Evolutionary conservation across 1,140 invertebrate genomes (phyloP).

Genomic region (Pogonognathellus flavescens): DNA sequence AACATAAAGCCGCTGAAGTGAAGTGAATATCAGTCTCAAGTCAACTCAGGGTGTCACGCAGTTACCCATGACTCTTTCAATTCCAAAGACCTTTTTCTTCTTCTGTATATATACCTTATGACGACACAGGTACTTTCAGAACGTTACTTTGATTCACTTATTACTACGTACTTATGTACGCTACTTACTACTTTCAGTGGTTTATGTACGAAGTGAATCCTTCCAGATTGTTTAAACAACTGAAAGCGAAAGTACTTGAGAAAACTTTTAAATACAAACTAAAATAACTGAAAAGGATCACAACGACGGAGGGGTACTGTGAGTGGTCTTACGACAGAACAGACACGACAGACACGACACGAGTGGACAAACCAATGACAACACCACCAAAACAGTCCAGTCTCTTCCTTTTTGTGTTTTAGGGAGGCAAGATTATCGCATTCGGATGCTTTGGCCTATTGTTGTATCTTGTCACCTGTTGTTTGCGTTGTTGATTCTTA

Average conservation of each 20-base stretch:
- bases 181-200: background rate
- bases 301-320: background rate
- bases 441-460: slow-evolving; percentile 15
- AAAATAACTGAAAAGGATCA: background rate
- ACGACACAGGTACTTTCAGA: background rate
- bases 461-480: slow-evolving; percentile 24
- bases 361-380: slow-evolving; percentile 40
- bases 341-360: slow-evolving; percentile 19
- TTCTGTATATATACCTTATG: background rate
- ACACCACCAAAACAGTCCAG: slow-evolving; percentile 26
- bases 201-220: slow-evolving; percentile 28
- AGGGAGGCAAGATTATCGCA: slow-evolving; percentile 1
- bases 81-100: background rate
- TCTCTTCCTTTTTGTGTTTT: background rate
- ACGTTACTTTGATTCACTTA: background rate
- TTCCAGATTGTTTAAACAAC: slow-evolving; percentile 10
- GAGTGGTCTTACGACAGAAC: background rate
- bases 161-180: background rate
- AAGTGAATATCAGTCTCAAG: slow-evolving; percentile 28
- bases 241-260: slow-evolving; percentile 16
- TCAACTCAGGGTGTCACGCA: background rate
- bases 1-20: slow-evolving; percentile 24
- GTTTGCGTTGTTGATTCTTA: slow-evolving; percentile 25
- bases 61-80: slow-evolving; percentile 40
- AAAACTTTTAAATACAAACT: slow-evolving; percentile 40